Evolutionary conservation across 2,888 invertebrate species (phyloP).

Genomic region (Vesta saturnalis): DNA sequence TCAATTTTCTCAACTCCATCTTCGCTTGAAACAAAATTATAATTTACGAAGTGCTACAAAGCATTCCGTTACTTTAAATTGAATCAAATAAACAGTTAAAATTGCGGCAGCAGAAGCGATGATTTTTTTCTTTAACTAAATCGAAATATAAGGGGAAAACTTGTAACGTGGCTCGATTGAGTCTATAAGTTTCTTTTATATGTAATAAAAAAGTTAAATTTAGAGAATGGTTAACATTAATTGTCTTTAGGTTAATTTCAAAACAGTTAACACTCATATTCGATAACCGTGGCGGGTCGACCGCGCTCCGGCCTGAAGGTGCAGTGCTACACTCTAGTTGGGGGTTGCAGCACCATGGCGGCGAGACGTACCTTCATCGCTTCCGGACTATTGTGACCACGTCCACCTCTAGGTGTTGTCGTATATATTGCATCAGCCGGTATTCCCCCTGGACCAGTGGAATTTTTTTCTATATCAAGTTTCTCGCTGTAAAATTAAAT

Average conservation of each 20-base stretch:
- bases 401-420: constrained; percentile 60
- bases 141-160: not conserved
- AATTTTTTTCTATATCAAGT: constrained; percentile 62
- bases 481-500: constrained; percentile 54
- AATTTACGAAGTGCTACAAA: constrained; percentile 43
- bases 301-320: constrained; percentile 55
- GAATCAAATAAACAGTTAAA: constrained; percentile 34
- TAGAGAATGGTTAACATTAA: not conserved
- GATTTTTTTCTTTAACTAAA: constrained; percentile 2
- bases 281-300: constrained; percentile 60
- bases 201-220: constrained; percentile 11
- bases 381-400: constrained; percentile 66
- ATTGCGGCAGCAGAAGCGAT: constrained; percentile 13
- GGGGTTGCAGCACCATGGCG: constrained; percentile 89
- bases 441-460: constrained; percentile 66
- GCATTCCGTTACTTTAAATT: constrained; percentile 38
- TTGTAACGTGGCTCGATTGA: constrained; percentile 1
- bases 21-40: constrained; percentile 42
- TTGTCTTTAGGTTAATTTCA: constrained; percentile 43
- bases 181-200: constrained; percentile 16
- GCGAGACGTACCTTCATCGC: constrained; percentile 91
- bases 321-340: constrained; percentile 79
- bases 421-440: constrained; percentile 82
- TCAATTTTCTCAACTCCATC: constrained; percentile 27
- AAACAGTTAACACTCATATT: constrained; percentile 61